These are phyloP conservation scores for Aplysia californica DNA, from an alignment of 1,140 invertebrate species.

Conservation along the genomic window DNA sequence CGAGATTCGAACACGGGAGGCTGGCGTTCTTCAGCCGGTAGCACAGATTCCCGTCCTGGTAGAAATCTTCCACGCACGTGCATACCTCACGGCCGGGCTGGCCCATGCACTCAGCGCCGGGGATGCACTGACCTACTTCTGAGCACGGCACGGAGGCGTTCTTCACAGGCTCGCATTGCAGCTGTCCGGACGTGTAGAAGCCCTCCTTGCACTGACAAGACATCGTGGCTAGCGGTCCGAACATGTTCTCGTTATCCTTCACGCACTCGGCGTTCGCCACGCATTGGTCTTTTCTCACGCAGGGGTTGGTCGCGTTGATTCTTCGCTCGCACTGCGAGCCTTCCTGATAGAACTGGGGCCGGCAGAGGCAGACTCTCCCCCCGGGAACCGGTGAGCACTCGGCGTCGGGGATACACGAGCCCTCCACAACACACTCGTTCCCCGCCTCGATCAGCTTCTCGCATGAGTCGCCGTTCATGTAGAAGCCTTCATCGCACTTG, in stretches of 20 bases:
- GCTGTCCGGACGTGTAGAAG: not conserved
- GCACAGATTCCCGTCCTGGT: constrained; percentile 9
- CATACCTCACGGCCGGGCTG: constrained; percentile 6
- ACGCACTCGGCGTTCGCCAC: constrained; percentile 26
- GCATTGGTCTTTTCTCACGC: constrained; percentile 23
- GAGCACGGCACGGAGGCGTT: constrained; percentile 10
- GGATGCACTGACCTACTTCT: constrained; percentile 21
- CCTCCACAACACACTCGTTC: constrained; percentile 1
- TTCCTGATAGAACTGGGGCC: constrained; percentile 7
- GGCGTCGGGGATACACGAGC: constrained; percentile 16
- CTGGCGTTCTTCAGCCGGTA: constrained; percentile 17
- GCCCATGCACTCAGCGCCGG: constrained; percentile 21
- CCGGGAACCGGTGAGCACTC: constrained; percentile 3
- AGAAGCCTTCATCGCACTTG: constrained; percentile 18
- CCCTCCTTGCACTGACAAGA: constrained; percentile 1
- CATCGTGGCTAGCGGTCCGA: not conserved
- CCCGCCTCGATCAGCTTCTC: constrained; percentile 7
- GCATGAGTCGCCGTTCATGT: constrained; percentile 5
- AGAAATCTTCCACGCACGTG: constrained; percentile 21
- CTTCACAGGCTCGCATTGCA: not conserved
- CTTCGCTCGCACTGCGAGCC: constrained; percentile 9
- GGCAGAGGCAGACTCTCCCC: constrained; percentile 23
- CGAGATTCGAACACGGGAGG: not conserved
- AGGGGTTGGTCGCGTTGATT: constrained; percentile 14
- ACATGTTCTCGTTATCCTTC: not conserved